Evolutionary conservation across 2,888 invertebrate species (phyloP), one percentile per base, ranked within the genome.

Genomic region (Lasioglossum calceatum): DNA sequence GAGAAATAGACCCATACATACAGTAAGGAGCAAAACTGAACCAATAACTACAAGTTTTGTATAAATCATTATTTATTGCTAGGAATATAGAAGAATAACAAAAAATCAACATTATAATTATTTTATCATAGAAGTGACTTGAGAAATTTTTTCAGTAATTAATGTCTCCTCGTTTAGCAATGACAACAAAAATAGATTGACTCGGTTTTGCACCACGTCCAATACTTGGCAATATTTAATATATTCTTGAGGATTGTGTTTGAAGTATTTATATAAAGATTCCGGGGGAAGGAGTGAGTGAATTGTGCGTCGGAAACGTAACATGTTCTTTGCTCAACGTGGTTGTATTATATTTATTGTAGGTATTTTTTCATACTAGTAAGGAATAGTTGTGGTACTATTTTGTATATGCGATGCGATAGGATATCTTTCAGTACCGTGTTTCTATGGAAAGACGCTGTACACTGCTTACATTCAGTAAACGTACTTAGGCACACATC

Each of bases 281-380:
- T 39, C 23, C 36, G 39, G 47, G 44, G 27, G 27, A 14, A 16
- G 42, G 19, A 61, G 50, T 19, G 76, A 77, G 76, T 58, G 61
- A 42, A 79, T 42, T 54, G 14, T 77, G 71, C 32, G 36, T 58
- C 4, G n/a, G 16, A 50, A 23, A 27, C 79, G 77, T 78, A 75
- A 50, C 61, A 47, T 80, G 14, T 39, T 70, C 72, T 36, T 87
- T 87, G 87, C 87, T 87, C 87, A 87, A 88, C 23, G 72, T n/a
- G 36, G 44, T 82, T 87, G 71, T 81, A 67, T 64, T 54, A 67
- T 86, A 87, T 79, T 84, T 87, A 80, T 83, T 83, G 36, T 36
- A 78, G 14, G 44, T 36, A 71, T 36, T 64, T 44, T 50, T 44
- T 50, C 50, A 42, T 75, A 67, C 44, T 44, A 39, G 23, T 70